phyloP scores from a whole-genome alignment of 2,113 vertebrate genomes.

The Cricetomys ansorgei region DNA sequence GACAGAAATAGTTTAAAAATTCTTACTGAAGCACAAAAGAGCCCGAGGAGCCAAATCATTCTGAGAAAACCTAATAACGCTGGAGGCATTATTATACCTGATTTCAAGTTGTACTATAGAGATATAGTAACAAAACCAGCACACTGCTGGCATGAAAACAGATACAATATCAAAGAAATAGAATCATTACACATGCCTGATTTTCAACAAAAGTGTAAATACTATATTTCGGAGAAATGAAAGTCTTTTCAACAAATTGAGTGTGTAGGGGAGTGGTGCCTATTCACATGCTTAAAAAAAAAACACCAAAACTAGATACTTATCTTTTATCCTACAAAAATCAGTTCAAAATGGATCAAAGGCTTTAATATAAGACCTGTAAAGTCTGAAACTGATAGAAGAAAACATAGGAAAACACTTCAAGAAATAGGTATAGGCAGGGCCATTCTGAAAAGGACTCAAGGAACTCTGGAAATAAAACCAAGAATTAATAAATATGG shows the following conservation, averaged over 20 bases:
- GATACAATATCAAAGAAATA: background rate
- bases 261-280: too few relatives aligned
- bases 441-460: too few relatives aligned
- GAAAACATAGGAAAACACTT: background rate
- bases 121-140: too few relatives aligned
- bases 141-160: background rate
- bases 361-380: too few relatives aligned
- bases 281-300: too few relatives aligned
- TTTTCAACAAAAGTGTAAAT: background rate
- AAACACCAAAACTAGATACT: too few relatives aligned
- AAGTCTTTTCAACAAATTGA: background rate
- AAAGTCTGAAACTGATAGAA: background rate
- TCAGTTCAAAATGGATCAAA: too few relatives aligned
- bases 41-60: background rate
- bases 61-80: background rate
- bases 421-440: too few relatives aligned
- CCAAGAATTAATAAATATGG: background rate
- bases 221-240: background rate
- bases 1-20: background rate
- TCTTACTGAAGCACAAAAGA: background rate
- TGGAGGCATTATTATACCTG: background rate
- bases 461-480: background rate
- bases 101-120: background rate
- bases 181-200: background rate
- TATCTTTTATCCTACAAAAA: too few relatives aligned